Percentiles rank a stretch among this genome's conserved stretches.
Evolutionary conservation across 1,140 invertebrate genomes (phyloP).

Genomic region (Sinella curviseta): DNA sequence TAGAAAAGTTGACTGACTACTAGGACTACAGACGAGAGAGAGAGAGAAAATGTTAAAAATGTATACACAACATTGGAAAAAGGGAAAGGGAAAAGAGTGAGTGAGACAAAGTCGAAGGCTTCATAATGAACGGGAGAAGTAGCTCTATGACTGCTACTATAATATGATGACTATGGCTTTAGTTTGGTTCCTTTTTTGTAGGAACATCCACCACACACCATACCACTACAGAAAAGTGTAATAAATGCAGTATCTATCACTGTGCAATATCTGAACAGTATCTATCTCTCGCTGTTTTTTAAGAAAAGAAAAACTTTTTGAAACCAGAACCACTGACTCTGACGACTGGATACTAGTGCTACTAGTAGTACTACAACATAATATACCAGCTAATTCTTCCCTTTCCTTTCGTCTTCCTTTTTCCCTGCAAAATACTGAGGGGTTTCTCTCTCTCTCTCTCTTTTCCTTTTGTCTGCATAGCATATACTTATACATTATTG

Average conservation of each 20-base stretch:
- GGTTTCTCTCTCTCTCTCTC: not conserved
- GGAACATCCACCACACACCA: not conserved
- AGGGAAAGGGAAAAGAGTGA: not conserved
- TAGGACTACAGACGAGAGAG: not conserved
- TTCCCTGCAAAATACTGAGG: not conserved
- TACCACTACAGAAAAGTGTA: not conserved
- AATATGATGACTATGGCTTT: not conserved
- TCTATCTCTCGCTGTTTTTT: too few relatives aligned
- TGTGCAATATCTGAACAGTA: too few relatives aligned
- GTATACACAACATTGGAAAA: constrained; percentile 2
- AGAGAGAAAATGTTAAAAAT: too few relatives aligned
- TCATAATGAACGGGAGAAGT: constrained; percentile 11
- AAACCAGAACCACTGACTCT: too few relatives aligned
- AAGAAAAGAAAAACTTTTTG: too few relatives aligned
- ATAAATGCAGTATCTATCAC: not conserved
- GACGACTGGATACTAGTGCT: too few relatives aligned
- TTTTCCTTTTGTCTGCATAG: too few relatives aligned
- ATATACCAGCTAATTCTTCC: too few relatives aligned
- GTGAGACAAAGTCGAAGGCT: not conserved
- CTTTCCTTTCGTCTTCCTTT: too few relatives aligned
- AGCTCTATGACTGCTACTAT: not conserved
- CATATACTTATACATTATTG: too few relatives aligned
- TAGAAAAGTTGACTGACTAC: too few relatives aligned
- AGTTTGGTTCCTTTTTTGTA: not conserved
- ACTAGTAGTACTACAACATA: too few relatives aligned